Evolutionary conservation across 2,797 vertebrate species (phyloP).

Genomic region (Columba guinea): DNA sequence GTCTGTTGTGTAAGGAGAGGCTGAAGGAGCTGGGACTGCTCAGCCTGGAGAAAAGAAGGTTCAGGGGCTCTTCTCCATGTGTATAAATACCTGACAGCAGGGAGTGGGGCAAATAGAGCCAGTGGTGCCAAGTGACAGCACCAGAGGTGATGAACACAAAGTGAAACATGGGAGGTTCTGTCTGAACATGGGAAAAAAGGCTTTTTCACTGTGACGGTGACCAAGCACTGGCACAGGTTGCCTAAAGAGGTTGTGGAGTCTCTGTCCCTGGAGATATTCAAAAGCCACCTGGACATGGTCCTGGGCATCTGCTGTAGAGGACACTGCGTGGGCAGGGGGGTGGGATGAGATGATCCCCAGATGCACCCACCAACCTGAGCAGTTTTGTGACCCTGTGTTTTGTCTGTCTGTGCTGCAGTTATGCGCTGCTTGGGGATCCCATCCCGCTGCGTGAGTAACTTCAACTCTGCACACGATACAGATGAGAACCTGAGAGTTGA

Average conservation of each 20-base stretch:
- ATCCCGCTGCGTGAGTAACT: slow-evolving; percentile 61
- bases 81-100: not conserved
- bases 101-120: not conserved
- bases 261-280: not conserved
- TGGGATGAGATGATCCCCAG: not conserved
- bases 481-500: slow-evolving; percentile 73
- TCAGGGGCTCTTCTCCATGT: not conserved
- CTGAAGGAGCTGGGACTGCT: not conserved
- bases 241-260: too few relatives aligned
- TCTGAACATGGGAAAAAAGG: not conserved
- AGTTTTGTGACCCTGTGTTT: not conserved
- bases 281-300: not conserved
- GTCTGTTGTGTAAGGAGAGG: not conserved
- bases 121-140: not conserved
- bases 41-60: not conserved
- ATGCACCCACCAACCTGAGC: not conserved
- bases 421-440: slow-evolving; percentile 74
- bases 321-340: not conserved
- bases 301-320: not conserved
- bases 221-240: not conserved
- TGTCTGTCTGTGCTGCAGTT: slow-evolving; percentile 49
- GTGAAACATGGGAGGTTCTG: not conserved
- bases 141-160: not conserved
- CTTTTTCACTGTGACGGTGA: not conserved
- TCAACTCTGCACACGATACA: slow-evolving; percentile 66